These are phyloP conservation scores for Nasua narica DNA, from an alignment of 2,797 vertebrate species.

Conservation along the genomic window DNA sequence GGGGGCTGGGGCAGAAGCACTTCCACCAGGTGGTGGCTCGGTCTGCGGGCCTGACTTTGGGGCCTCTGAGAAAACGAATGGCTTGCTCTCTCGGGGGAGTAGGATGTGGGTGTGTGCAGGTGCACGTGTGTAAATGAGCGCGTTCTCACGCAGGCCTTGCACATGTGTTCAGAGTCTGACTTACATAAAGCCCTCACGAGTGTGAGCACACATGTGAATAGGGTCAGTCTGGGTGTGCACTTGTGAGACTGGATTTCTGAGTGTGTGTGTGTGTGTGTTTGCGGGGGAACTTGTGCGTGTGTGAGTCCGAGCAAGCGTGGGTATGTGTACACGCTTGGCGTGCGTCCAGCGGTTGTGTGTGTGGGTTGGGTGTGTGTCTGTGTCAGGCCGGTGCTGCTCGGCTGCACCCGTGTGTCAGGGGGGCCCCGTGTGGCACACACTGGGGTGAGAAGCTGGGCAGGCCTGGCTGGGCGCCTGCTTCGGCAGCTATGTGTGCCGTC, in stretches of 20 bases:
- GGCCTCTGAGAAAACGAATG: not conserved
- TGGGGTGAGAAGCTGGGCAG: not conserved
- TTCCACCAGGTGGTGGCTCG: not conserved
- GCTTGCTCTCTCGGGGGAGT: not conserved
- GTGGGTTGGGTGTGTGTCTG: not conserved
- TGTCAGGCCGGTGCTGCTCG: not conserved
- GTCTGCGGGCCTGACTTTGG: not conserved
- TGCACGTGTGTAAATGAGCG: not conserved
- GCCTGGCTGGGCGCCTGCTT: too few relatives aligned
- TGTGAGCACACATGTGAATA: not conserved
- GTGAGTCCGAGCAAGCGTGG: not conserved
- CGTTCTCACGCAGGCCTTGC: not conserved
- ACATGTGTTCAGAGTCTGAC: not conserved
- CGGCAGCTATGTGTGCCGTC: not conserved
- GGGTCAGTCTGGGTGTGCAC: accelerated
- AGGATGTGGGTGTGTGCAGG: not conserved
- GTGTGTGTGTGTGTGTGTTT: accelerated
- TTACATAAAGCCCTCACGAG: not conserved
- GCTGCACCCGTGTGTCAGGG: accelerated
- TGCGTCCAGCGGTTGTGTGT: too few relatives aligned
- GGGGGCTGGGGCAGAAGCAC: not conserved
- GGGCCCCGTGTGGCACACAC: not conserved
- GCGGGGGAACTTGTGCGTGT: accelerated
- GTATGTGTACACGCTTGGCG: accelerated
- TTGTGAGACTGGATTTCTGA: not conserved